Evolutionary conservation across 37 sponge, comb jelly and placozoan genomes (phyloP).

Genomic region (Ianthella basta): DNA sequence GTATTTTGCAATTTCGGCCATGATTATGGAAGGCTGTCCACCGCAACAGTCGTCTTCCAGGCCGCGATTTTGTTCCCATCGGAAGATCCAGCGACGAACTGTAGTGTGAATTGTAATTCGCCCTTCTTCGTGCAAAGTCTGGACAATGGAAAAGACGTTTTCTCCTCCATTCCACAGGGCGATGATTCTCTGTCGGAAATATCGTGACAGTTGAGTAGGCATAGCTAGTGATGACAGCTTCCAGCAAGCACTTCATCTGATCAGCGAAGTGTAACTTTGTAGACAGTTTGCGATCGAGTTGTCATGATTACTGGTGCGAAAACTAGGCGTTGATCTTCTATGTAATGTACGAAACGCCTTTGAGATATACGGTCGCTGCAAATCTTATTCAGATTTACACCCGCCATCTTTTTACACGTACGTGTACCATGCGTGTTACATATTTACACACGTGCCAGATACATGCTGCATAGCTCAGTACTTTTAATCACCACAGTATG

Average conservation of each 20-base stretch:
- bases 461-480: too few species aligned
- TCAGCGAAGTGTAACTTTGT: neutral
- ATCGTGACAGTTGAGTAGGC: neutral
- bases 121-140: neutral
- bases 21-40: neutral
- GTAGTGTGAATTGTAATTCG: neutral
- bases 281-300: neutral
- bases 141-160: neutral
- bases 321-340: neutral
- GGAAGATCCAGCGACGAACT: neutral
- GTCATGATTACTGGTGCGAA: neutral
- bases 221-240: neutral
- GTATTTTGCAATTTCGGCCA: neutral
- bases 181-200: neutral
- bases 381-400: too few species aligned
- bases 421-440: too few species aligned
- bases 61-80: neutral
- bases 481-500: too few species aligned
- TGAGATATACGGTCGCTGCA: neutral
- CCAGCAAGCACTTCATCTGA: neutral
- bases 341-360: neutral
- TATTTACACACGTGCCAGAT: too few species aligned
- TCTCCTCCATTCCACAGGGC: neutral
- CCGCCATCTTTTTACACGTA: too few species aligned
- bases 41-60: neutral